Evolutionary conservation across 2,113 vertebrate genomes (phyloP).

Genomic region (Isichthys henryi): DNA sequence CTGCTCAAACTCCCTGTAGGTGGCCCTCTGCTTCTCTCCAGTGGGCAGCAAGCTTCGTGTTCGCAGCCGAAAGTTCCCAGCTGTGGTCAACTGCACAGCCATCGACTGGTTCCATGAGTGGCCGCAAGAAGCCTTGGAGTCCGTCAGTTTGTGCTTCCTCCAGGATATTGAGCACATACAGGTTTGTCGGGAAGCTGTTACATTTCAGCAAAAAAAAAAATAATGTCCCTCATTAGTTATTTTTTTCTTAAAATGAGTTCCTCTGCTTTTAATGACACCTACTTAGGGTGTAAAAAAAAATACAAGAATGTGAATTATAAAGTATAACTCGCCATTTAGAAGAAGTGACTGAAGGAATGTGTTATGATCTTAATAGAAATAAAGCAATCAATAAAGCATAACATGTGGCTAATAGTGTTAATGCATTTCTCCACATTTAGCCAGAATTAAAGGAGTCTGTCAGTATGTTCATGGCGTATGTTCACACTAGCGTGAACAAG

Average conservation of each 20-base stretch:
- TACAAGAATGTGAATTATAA: not conserved
- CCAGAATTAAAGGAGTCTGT: conserved; percentile 67
- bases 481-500: conserved; percentile 82
- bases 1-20: conserved; percentile 50
- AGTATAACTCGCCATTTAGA: not conserved
- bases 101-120: conserved; percentile 93
- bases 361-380: not conserved
- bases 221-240: not conserved
- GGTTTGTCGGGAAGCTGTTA: conserved; percentile 54
- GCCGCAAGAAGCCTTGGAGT: conserved; percentile 83
- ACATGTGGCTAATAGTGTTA: not conserved
- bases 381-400: not conserved
- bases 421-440: conserved; percentile 43
- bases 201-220: not conserved
- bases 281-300: not conserved
- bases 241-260: not conserved
- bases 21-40: conserved; percentile 83
- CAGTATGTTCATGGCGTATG: conserved; percentile 88
- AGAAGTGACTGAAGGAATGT: not conserved
- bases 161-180: conserved; percentile 67
- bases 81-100: conserved; percentile 73
- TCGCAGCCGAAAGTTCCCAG: conserved; percentile 81
- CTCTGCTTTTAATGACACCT: not conserved
- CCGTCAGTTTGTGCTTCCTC: conserved; percentile 82
- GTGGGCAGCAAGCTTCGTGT: conserved; percentile 74